Percentiles rank a stretch among this genome's conserved stretches.
phyloP scores from a whole-genome alignment of 1,140 invertebrate species.

The Globodera ellingtonae region DNA sequence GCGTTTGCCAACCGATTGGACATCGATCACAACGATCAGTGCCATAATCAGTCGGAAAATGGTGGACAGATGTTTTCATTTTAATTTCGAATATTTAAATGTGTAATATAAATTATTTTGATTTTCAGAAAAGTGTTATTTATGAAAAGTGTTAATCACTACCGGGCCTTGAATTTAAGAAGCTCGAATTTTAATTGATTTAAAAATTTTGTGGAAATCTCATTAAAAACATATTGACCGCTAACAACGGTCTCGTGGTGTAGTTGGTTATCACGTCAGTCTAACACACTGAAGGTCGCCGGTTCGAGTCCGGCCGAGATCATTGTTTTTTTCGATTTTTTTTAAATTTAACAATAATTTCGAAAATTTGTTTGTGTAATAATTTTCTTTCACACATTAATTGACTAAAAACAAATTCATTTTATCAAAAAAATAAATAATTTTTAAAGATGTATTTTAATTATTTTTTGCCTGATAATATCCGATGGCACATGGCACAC shows the following conservation, averaged over 20 bases:
- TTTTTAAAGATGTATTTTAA: neutral
- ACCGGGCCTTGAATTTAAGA: too few relatives aligned
- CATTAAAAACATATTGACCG: too few relatives aligned
- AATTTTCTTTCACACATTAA: neutral
- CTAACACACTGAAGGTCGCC: too few relatives aligned
- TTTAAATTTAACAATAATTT: neutral
- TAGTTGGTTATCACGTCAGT: too few relatives aligned
- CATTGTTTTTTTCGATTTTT: too few relatives aligned
- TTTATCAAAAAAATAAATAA: neutral
- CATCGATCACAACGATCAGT: neutral
- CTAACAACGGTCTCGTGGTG: too few relatives aligned
- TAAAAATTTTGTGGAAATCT: too few relatives aligned
- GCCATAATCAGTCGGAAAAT: slow-evolving; percentile 10
- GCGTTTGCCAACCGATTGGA: slow-evolving; percentile 7
- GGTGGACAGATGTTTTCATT: neutral
- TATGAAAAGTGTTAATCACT: neutral
- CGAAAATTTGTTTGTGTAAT: neutral
- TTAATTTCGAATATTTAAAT: neutral
- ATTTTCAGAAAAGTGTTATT: neutral
- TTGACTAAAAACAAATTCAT: neutral
- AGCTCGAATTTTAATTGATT: too few relatives aligned
- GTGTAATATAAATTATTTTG: too few relatives aligned
- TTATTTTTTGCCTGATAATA: slow-evolving; percentile 25
- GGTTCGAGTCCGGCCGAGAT: too few relatives aligned
- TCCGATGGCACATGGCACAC: slow-evolving; percentile 24